Conservation (phyloP, 2,113 vertebrate species). For the Forbesichthys papilliferus region DNA sequence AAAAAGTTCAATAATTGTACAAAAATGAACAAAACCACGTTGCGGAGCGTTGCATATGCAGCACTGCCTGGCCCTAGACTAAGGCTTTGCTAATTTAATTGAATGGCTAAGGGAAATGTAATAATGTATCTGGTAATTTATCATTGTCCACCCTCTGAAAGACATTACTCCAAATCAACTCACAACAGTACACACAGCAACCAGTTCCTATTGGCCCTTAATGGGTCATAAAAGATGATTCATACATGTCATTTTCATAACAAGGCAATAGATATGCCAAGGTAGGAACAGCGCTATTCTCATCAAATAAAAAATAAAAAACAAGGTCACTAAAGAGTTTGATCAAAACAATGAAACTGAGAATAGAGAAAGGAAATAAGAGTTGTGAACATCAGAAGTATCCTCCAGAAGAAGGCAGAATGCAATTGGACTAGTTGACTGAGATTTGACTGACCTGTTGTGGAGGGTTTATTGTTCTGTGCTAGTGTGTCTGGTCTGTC, state of each 20-base stretch:
- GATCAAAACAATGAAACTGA: too few species aligned
- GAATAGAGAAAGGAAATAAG: too few species aligned
- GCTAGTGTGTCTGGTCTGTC: slow-evolving; percentile 28
- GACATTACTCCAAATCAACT: slow-evolving; percentile 29
- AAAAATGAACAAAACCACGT: not conserved
- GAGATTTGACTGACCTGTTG: slow-evolving; percentile 45
- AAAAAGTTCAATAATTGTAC: too few species aligned
- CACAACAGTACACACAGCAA: slow-evolving; percentile 27
- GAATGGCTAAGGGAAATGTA: slow-evolving; percentile 21
- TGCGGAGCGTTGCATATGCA: not conserved
- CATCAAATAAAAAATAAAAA: too few species aligned
- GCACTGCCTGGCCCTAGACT: slow-evolving; percentile 8
- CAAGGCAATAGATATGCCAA: too few species aligned
- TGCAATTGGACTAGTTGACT: not conserved
- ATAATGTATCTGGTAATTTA: slow-evolving; percentile 29
- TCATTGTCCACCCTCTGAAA: slow-evolving; percentile 44
- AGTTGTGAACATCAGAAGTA: not conserved
- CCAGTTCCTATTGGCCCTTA: not conserved
- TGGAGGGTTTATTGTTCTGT: slow-evolving; percentile 26
- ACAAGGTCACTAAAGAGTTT: too few species aligned
- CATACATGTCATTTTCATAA: too few species aligned
- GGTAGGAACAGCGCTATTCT: too few species aligned
- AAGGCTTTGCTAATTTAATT: slow-evolving; percentile 11
- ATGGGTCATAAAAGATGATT: not conserved
- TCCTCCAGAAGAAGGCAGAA: not conserved